phyloP scores from a whole-genome alignment of 2,113 vertebrate genomes.

The Carassius auratus region DNA sequence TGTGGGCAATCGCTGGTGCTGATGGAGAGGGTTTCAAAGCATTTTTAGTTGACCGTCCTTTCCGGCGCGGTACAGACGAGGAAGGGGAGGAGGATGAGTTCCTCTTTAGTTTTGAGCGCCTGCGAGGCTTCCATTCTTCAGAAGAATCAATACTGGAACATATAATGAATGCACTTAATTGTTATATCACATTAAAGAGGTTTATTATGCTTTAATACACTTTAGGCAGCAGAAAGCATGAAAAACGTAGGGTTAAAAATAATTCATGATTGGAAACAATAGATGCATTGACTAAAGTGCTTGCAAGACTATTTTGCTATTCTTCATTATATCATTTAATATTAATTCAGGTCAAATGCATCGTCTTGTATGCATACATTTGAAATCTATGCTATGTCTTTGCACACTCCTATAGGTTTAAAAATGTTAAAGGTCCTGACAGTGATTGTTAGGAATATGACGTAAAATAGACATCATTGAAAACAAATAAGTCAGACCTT shows the following conservation, averaged over 20 bases:
- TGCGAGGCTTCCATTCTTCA: constrained; percentile 23
- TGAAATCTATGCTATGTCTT: too few relatives aligned
- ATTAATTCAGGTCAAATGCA: too few relatives aligned
- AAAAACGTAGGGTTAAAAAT: background rate
- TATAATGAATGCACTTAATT: background rate
- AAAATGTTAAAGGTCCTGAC: too few relatives aligned
- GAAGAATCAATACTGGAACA: constrained; percentile 30
- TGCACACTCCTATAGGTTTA: too few relatives aligned
- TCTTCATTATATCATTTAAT: background rate
- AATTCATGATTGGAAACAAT: background rate
- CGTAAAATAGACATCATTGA: too few relatives aligned
- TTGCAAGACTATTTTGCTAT: background rate
- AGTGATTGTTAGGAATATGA: too few relatives aligned
- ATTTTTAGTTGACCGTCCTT: background rate
- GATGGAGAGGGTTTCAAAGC: background rate
- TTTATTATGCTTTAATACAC: background rate
- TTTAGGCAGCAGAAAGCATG: background rate
- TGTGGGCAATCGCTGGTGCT: background rate
- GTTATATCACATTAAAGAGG: background rate
- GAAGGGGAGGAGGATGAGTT: background rate
- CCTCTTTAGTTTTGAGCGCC: background rate
- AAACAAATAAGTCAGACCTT: too few relatives aligned
- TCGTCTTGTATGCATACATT: too few relatives aligned
- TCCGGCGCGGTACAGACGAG: background rate
- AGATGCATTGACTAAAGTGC: background rate